Evolutionary conservation across 2,797 vertebrate species (phyloP), one percentile per base, ranked within the genome.

Genomic region (Xenopus petersii): DNA sequence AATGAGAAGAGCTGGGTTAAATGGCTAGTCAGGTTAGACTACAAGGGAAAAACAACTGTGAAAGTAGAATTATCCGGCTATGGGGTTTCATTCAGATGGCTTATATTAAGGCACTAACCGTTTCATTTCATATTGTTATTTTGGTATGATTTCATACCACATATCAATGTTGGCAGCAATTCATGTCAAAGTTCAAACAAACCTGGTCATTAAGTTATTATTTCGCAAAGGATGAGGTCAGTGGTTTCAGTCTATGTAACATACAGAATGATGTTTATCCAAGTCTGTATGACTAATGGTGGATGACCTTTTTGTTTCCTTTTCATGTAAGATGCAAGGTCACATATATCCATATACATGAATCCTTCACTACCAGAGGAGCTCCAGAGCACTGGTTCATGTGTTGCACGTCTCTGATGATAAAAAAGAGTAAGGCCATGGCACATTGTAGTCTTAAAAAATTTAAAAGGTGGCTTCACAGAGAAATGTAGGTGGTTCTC

Each of bases 201-300:
- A 59, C n/a, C 60, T 70, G 33, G 17, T 70, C 58, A 60, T 60
- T 70, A 42, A 47, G 58, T 24, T 42, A 67, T 67, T 61, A 64
- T 67, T 74, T 48, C 70, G 71, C 46, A 65, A 64, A 55, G 46
- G 46, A 54, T 70, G 77, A 79, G 77, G 77, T 79, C 71, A 79
- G 71, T 79, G 77, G 77, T 79, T 79, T 74, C 63, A 74, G 71
- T 64, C 51, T 78, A 49, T 74, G 64, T 51, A 65, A 64, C 16
- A 70, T 56, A 30, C 26, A 33, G 15, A 60, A 30, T 30, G 26
- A 30, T 30, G 26, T 30, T 30, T 30, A 30, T 30, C 26, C 26
- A 30, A 58, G 62, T 67, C 64, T 46, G 17, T 42, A 46, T 7
- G 15, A 59, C 12, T 66, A 51, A 30, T 30, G 24, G 24, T 59